Base-by-base conservation (phyloP, 2,113 vertebrate species). In the Hemiscyllium ocellatum region DNA sequence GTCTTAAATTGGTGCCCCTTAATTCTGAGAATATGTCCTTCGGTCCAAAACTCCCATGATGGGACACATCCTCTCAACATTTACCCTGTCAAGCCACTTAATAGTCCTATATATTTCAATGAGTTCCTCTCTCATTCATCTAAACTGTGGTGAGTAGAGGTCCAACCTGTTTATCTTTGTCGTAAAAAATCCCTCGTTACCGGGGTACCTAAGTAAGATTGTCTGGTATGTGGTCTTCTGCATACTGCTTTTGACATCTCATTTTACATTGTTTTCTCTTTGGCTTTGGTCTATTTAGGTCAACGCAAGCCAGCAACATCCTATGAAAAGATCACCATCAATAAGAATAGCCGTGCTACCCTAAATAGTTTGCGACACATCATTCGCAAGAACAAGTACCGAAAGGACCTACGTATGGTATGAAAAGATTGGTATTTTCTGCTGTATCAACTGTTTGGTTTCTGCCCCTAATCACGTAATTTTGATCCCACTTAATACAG, bases 331-430 rank as follows among this genome's bases (percentile, higher is more conserved):
- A 98, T 98, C 96, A 98, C 98, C 65, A 98, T 99, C 97, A 99
- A 99, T 97, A 99, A 99, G 98, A 99, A 99, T 24, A 98, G 98
- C 0, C 98, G 98, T 2, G 98, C 98, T 96, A 99, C 98, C 0
- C 98, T 99, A 72, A 98, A 97, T 97, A 98, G 98, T 96, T 96
- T 99, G 96, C 97, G 98, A 93, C 98, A 99, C 97, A 98, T 99
- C 96, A 99, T 99, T 80, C 96, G 98, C 96, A 99, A 98, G 97
- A 99, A 98, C 96, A 98, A 98, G 3, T 99, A 99, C 97, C 98
- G 98, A 96, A 98, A 97, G 2, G 98, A 99, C 66, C 97, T 99
- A 96, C 98, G 98, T 96, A 98, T 99, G 98, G 98, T 98, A 96
- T 97, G 98, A 52, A 13, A 33, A 17, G 24, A 65, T 90, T 61